Percentiles rank a stretch among this genome's conserved stretches.
Conservation (phyloP, 2,797 vertebrate species). For the Microctenopoma lineatum region DNA sequence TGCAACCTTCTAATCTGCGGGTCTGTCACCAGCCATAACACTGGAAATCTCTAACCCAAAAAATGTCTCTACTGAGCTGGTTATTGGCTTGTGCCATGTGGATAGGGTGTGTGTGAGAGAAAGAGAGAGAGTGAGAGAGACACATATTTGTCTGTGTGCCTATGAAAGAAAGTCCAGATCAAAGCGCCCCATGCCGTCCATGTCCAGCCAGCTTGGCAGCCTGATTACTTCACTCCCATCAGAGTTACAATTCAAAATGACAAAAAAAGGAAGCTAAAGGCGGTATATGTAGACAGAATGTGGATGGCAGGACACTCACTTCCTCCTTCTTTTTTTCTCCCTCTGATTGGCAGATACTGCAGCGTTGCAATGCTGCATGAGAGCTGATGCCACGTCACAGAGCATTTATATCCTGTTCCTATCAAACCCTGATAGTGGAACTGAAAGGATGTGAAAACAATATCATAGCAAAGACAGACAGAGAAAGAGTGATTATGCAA, state of each 20-base stretch:
- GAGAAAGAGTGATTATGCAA: background rate
- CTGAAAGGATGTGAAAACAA: constrained; percentile 14
- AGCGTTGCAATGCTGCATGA: constrained; percentile 6
- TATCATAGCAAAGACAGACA: constrained; percentile 11
- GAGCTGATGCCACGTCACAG: constrained; percentile 15
- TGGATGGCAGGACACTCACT: constrained; percentile 1
- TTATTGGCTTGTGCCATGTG: constrained; percentile 17
- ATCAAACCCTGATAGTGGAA: constrained; percentile 29
- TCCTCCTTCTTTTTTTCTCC: background rate
- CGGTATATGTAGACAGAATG: background rate
- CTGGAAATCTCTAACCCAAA: constrained; percentile 25
- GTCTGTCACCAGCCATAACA: constrained; percentile 32
- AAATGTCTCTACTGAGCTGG: constrained; percentile 38
- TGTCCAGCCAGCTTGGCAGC: constrained; percentile 57
- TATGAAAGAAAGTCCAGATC: constrained; percentile 65
- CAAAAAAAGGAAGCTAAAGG: constrained; percentile 20
- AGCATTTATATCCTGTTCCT: constrained; percentile 24
- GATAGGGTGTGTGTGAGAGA: constrained; percentile 2
- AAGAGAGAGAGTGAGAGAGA: background rate
- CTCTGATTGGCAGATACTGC: constrained; percentile 22
- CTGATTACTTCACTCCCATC: constrained; percentile 61
- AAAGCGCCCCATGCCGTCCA: constrained; percentile 51
- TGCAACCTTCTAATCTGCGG: constrained; percentile 22
- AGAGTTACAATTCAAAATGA: constrained; percentile 59
- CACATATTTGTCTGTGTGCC: constrained; percentile 32